Evolutionary conservation across 2,113 vertebrate genomes (phyloP).

Genomic region (Carettochelys insculpta): DNA sequence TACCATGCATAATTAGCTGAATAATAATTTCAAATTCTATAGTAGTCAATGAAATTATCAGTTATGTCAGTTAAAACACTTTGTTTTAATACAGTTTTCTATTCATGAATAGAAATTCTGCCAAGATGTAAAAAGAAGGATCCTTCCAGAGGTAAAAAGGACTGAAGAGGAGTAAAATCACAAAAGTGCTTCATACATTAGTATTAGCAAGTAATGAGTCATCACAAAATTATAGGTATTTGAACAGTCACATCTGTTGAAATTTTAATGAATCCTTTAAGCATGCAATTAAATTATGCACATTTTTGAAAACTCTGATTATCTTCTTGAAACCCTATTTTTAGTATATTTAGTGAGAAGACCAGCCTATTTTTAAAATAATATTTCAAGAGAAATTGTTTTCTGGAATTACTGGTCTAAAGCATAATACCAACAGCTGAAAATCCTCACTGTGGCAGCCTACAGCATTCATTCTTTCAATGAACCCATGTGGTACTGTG

Average conservation of each 20-base stretch:
- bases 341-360: background rate
- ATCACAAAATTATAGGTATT: background rate
- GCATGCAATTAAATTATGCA: background rate
- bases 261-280: background rate
- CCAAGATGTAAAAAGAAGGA: background rate
- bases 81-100: background rate
- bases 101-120: background rate
- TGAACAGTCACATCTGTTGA: background rate
- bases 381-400: background rate
- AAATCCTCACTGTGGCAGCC: background rate
- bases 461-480: background rate
- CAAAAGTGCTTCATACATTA: background rate
- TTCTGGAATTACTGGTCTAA: background rate
- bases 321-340: background rate
- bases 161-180: background rate
- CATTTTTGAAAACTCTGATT: background rate
- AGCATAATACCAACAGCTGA: background rate
- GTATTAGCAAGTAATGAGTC: background rate
- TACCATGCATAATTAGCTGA: background rate
- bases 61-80: constrained; percentile 19
- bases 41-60: constrained; percentile 29
- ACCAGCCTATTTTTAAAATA: background rate
- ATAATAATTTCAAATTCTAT: constrained; percentile 21
- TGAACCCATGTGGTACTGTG: background rate
- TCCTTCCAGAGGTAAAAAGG: background rate